Evolutionary conservation across 2,888 invertebrate species (phyloP).

Genomic region (Clostera curtula): DNA sequence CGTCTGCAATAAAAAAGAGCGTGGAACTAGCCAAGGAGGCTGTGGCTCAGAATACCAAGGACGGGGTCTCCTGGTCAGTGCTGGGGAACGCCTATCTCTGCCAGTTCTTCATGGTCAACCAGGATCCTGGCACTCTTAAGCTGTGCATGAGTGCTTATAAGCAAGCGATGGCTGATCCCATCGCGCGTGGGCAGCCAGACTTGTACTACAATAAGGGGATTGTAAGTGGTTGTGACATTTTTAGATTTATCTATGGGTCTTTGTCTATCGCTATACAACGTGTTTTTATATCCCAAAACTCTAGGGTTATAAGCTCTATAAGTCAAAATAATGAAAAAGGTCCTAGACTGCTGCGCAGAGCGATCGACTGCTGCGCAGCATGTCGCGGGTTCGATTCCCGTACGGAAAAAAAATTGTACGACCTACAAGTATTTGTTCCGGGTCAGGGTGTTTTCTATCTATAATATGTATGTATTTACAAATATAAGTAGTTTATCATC

Average conservation of each 20-base stretch:
- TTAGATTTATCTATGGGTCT: not conserved
- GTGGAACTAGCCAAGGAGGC: slow-evolving; percentile 88
- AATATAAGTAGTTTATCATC: too few species aligned
- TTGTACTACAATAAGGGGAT: slow-evolving; percentile 89
- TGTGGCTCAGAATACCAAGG: slow-evolving; percentile 82
- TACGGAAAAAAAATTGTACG: too few species aligned
- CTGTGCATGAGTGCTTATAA: slow-evolving; percentile 86
- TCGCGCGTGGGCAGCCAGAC: slow-evolving; percentile 84
- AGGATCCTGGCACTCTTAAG: slow-evolving; percentile 81
- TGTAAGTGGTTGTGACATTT: slow-evolving; percentile 70
- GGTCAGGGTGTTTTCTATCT: too few species aligned
- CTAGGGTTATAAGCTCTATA: too few species aligned
- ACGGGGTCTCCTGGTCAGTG: slow-evolving; percentile 89
- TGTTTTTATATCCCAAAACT: too few species aligned
- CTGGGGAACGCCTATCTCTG: slow-evolving; percentile 90
- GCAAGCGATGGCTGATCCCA: slow-evolving; percentile 83
- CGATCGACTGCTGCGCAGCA: too few species aligned
- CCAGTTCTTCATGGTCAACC: slow-evolving; percentile 83
- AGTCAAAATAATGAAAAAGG: too few species aligned
- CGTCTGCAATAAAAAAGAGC: slow-evolving; percentile 80
- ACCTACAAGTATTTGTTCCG: too few species aligned
- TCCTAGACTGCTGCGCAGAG: too few species aligned
- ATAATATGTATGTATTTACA: too few species aligned
- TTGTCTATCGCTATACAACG: too few species aligned
- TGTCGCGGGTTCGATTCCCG: too few species aligned